phyloP scores from a whole-genome alignment of 1,140 invertebrate species.

The Drosophila ambigua region DNA sequence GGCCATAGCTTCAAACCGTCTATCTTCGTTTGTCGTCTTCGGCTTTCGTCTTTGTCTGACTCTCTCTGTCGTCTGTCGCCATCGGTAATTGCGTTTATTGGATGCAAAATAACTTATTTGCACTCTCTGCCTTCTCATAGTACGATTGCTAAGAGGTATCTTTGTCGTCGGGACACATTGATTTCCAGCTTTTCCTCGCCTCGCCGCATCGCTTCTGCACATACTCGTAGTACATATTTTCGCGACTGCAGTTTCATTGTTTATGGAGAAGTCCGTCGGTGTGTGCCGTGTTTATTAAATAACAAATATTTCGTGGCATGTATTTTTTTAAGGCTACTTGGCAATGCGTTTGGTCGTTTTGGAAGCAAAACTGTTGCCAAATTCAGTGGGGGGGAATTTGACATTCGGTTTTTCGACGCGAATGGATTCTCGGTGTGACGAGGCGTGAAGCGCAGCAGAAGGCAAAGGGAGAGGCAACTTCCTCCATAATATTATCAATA shows the following conservation, averaged over 20 bases:
- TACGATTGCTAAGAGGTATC: too few relatives aligned
- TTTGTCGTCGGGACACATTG: too few relatives aligned
- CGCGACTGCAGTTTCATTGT: conserved; percentile 40
- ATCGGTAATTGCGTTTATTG: too few relatives aligned
- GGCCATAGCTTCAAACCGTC: conserved; percentile 13
- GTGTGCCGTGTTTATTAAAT: conserved; percentile 62
- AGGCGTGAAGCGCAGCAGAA: conserved; percentile 19
- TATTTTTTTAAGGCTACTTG: too few relatives aligned
- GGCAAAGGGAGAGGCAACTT: neutral
- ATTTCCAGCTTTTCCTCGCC: too few relatives aligned
- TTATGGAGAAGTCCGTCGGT: neutral
- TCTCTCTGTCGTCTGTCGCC: neutral
- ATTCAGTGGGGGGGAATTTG: conserved; percentile 25
- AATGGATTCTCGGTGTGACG: conserved; percentile 18
- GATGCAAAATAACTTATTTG: too few relatives aligned
- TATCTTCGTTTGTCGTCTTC: neutral
- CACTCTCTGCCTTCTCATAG: too few relatives aligned
- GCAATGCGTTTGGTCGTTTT: too few relatives aligned
- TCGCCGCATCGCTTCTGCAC: too few relatives aligned
- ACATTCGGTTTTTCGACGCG: conserved; percentile 17
- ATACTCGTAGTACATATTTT: too few relatives aligned
- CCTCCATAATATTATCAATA: neutral
- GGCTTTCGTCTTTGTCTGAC: neutral
- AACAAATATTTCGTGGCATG: conserved; percentile 42
- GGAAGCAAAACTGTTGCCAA: too few relatives aligned